phyloP scores from a whole-genome alignment of 2,797 vertebrate species.

The Phataginus tricuspis region DNA sequence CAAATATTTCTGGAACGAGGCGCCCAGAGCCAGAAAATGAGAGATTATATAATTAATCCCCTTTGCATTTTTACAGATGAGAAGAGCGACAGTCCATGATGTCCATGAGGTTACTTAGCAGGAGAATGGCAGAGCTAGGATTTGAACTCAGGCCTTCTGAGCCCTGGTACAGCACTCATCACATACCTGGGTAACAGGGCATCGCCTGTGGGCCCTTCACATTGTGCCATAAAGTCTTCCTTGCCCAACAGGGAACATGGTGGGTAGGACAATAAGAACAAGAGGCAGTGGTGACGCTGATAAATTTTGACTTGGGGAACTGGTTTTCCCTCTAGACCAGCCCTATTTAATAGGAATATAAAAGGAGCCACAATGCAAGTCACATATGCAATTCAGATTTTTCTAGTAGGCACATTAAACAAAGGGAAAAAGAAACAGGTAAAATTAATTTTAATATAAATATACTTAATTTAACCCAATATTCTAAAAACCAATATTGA shows the following conservation, averaged over 20 bases:
- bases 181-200: not conserved
- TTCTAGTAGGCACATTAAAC: not conserved
- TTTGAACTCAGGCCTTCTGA: not conserved
- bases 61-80: not conserved
- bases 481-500: not conserved
- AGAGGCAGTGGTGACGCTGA: not conserved
- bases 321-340: not conserved
- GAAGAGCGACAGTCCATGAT: not conserved
- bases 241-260: not conserved
- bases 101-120: not conserved
- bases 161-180: not conserved
- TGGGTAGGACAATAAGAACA: not conserved
- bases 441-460: constrained; percentile 1
- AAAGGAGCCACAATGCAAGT: not conserved
- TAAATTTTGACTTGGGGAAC: not conserved
- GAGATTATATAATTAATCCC: not conserved
- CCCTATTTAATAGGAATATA: not conserved
- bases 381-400: not conserved
- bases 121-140: not conserved
- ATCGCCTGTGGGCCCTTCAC: not conserved
- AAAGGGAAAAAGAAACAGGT: not conserved
- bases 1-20: not conserved
- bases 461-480: not conserved
- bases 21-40: not conserved
- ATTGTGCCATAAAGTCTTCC: no score